A percentile compares a stretch with the other conserved stretches of the same genome.
Conservation (phyloP, 2,888 invertebrate species). For the Tanytarsus gracilentus region DNA sequence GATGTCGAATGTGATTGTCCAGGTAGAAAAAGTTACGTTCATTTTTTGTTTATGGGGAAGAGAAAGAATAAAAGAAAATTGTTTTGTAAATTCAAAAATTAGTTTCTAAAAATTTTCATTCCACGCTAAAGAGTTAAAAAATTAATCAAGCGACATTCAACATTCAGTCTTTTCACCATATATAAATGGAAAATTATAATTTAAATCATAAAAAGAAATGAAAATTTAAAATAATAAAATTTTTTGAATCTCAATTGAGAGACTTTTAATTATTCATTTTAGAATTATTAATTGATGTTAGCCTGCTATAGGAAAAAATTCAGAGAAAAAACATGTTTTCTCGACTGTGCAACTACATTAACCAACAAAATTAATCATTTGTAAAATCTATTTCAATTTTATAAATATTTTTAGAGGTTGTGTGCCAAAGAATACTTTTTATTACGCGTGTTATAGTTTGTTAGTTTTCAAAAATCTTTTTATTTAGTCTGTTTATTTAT, state of each 20-base stretch:
- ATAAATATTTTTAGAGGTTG: not conserved
- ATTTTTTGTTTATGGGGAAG: not conserved
- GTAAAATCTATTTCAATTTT: not conserved
- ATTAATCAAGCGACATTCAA: no score
- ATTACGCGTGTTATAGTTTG: not conserved
- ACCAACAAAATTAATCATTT: no score
- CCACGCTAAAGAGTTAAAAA: not conserved
- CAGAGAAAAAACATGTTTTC: no score
- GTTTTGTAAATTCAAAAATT: not conserved
- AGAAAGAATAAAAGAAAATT: constrained; percentile 2
- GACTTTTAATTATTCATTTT: no score
- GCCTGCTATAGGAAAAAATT: no score
- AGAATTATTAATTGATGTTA: no score
- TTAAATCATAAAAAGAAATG: not conserved
- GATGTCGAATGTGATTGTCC: no score
- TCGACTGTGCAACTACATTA: no score
- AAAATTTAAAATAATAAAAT: not conserved
- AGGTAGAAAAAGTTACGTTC: not conserved
- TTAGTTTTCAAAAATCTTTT: not conserved
- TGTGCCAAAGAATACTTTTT: not conserved
- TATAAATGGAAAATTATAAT: not conserved
- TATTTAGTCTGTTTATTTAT: constrained; percentile 3
- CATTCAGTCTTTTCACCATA: constrained; percentile 12
- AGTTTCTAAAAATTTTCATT: not conserved
- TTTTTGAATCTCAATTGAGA: not conserved